These are phyloP conservation scores for Limnothrissa miodon DNA, from an alignment of 2,113 vertebrate species.

Conservation along the genomic window DNA sequence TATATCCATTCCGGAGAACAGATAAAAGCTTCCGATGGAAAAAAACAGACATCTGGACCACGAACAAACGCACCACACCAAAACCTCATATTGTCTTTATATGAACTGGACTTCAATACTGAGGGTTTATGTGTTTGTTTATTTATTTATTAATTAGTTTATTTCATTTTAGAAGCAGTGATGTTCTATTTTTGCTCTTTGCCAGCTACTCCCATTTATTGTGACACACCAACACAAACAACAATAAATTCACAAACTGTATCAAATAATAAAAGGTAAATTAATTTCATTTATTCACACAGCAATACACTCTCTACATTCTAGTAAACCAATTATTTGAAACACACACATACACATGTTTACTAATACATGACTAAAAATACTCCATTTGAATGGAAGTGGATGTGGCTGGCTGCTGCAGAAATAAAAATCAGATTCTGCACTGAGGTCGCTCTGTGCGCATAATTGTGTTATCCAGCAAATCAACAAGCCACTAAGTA, in stretches of 20 bases:
- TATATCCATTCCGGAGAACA: neutral
- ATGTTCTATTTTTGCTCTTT: neutral
- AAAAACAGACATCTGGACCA: neutral
- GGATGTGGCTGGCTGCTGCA: no score
- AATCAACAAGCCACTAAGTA: constrained; percentile 46
- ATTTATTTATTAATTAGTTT: no score
- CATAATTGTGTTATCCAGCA: constrained; percentile 38
- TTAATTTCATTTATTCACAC: neutral
- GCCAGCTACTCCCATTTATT: neutral
- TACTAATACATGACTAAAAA: neutral
- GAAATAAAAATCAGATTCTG: constrained; percentile 31
- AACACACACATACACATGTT: neutral
- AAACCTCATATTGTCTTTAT: neutral
- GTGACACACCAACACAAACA: neutral
- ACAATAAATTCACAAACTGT: neutral
- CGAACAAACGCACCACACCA: neutral
- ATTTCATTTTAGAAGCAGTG: neutral
- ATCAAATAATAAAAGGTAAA: neutral
- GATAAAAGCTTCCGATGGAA: neutral
- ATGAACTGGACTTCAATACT: neutral
- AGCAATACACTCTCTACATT: neutral
- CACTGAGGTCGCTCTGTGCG: constrained; percentile 27
- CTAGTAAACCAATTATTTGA: neutral
- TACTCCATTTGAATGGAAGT: neutral
- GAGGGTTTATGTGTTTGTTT: no score